Conservation (phyloP, 1,140 invertebrate species). For the Eueides isabella region DNA sequence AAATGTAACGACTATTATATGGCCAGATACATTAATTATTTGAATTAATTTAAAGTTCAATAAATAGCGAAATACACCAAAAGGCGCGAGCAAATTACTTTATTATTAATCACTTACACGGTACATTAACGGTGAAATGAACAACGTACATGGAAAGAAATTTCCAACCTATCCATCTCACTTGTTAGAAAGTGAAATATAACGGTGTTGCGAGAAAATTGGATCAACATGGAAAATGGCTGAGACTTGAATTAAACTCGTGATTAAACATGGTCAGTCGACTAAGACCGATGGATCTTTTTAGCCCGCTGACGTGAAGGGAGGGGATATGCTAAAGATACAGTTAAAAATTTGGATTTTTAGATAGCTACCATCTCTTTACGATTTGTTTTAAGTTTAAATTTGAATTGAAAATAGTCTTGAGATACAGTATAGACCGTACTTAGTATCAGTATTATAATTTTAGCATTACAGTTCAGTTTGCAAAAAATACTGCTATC, state of each 20-base stretch:
- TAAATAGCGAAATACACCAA: too few relatives aligned
- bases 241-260: constrained; percentile 36
- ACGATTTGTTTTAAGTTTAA: background rate
- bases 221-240: constrained; percentile 46
- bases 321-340: background rate
- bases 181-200: constrained; percentile 63
- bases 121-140: constrained; percentile 45
- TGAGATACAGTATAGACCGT: too few relatives aligned
- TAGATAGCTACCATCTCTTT: background rate
- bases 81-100: too few relatives aligned
- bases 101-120: background rate
- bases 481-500: too few relatives aligned
- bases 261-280: constrained; percentile 42
- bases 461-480: too few relatives aligned
- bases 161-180: constrained; percentile 60
- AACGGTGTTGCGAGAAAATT: constrained; percentile 57
- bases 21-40: too few relatives aligned
- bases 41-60: too few relatives aligned
- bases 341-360: background rate
- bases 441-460: too few relatives aligned
- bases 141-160: constrained; percentile 54
- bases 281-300: constrained; percentile 32
- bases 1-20: too few relatives aligned
- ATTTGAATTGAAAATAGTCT: too few relatives aligned
- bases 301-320: constrained; percentile 12